Evolutionary conservation across 23 tunicate genomes (phyloP).

Genomic region (Trididemnum clinides): DNA sequence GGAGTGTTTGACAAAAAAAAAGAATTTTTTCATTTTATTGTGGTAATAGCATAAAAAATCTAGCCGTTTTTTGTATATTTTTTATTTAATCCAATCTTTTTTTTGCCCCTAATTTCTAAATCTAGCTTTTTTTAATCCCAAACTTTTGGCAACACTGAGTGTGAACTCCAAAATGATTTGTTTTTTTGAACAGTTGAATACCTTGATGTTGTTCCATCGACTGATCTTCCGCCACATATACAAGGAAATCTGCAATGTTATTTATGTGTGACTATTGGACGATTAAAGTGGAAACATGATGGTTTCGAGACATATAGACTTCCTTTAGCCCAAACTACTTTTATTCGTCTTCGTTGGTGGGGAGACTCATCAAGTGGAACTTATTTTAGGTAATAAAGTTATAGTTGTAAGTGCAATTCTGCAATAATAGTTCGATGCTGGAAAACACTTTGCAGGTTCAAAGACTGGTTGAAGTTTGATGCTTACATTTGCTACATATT

Average conservation of each 20-base stretch:
- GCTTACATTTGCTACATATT: too few species aligned
- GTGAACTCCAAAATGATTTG: not conserved
- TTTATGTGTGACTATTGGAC: conserved; percentile 51
- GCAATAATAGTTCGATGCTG: not conserved
- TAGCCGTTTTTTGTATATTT: too few species aligned
- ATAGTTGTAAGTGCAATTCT: not conserved
- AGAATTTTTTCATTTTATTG: too few species aligned
- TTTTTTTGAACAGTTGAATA: conserved; percentile 42
- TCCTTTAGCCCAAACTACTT: conserved; percentile 58
- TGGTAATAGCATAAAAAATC: too few species aligned
- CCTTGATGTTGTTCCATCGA: conserved; percentile 79
- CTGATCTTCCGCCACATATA: conserved; percentile 81
- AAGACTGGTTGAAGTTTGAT: too few species aligned
- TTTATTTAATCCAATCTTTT: too few species aligned
- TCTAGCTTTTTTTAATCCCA: too few species aligned
- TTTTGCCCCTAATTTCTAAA: too few species aligned
- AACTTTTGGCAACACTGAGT: too few species aligned
- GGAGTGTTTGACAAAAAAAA: too few species aligned
- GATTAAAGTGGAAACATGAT: conserved; percentile 46
- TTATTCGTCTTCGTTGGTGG: conserved; percentile 86
- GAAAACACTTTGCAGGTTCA: too few species aligned
- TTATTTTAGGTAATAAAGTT: conserved; percentile 50
- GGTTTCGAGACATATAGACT: conserved; percentile 8
- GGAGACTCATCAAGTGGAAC: conserved; percentile 88
- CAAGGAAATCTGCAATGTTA: conserved; percentile 83